Percentiles rank a stretch among this genome's conserved stretches.
Conservation (phyloP, 2,797 vertebrate genomes). For the Leucoraja ocellata region DNA sequence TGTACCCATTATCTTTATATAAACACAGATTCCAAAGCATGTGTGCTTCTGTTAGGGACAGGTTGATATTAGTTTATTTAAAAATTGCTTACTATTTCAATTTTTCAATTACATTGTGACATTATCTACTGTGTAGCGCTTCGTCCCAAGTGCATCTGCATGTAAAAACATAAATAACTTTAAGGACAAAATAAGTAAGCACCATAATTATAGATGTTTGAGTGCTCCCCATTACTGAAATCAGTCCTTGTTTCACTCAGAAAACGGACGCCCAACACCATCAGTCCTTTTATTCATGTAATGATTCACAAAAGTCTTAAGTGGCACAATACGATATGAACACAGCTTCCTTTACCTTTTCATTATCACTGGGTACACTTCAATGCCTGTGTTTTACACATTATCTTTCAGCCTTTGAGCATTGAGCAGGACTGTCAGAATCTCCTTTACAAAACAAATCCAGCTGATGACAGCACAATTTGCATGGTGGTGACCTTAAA, state of each 20-base stretch:
- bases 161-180: not conserved
- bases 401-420: constrained; percentile 20
- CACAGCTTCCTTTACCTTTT: constrained; percentile 6
- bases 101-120: not conserved
- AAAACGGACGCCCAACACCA: not conserved
- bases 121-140: not conserved
- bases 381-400: not conserved
- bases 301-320: constrained; percentile 22
- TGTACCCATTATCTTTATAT: not conserved
- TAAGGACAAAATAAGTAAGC: constrained; percentile 12
- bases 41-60: not conserved
- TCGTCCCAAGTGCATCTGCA: not conserved
- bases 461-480: constrained; percentile 17
- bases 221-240: not conserved
- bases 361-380: not conserved
- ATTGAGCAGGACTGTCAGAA: constrained; percentile 18
- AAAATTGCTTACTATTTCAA: not conserved
- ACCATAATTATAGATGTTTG: not conserved
- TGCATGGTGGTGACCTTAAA: not conserved
- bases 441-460: constrained; percentile 13
- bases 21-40: not conserved
- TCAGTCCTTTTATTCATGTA: constrained; percentile 10
- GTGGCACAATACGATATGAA: not conserved
- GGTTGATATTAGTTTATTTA: not conserved
- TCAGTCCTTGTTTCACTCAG: not conserved